These are phyloP conservation scores for Sebastes matsubarae DNA, from an alignment of 2,797 vertebrate genomes.

Conservation along the genomic window DNA sequence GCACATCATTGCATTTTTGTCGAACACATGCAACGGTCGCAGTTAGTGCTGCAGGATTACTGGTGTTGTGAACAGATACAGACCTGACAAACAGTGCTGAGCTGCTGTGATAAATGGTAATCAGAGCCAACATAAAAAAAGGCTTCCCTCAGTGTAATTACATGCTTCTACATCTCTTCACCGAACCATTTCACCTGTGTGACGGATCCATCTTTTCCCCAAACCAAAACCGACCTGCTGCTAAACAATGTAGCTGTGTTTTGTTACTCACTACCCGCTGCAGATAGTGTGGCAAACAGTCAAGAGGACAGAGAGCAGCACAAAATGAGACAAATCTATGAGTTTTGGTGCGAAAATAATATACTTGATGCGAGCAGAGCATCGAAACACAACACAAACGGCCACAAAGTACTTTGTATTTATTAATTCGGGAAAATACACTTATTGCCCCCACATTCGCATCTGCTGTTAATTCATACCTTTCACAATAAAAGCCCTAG, in stretches of 20 bases:
- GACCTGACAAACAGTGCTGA: conserved; percentile 11
- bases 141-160: conserved; percentile 11
- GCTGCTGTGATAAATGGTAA: conserved; percentile 37
- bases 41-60: neutral
- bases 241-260: neutral
- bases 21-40: neutral
- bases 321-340: no score
- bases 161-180: conserved; percentile 7
- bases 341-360: no score
- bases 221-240: neutral
- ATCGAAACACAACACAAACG: no score
- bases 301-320: no score
- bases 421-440: no score
- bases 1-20: neutral
- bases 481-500: no score
- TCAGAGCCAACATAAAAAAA: conserved; percentile 28
- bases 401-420: no score
- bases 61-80: conserved; percentile 17
- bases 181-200: conserved; percentile 9
- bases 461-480: no score
- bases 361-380: no score
- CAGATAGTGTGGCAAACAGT: neutral
- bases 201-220: neutral
- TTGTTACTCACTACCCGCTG: neutral
- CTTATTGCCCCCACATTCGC: no score